Evolutionary conservation across 2,888 invertebrate species (phyloP), one percentile per base, ranked within the genome.

Genomic region (Dioctria linearis): DNA sequence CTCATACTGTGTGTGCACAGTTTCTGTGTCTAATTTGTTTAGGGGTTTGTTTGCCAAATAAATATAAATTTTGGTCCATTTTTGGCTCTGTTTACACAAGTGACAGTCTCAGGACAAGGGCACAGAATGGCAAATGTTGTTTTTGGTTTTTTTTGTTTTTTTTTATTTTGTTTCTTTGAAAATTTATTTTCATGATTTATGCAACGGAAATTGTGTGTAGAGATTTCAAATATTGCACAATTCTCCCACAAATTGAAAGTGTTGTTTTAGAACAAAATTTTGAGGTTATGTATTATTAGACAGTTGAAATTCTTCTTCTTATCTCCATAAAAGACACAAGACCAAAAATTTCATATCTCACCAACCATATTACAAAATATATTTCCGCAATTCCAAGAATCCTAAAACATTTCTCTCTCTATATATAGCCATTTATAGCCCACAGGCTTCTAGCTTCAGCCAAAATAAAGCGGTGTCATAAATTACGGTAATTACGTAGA

Each of bases 31-130:
- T 80, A 81, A 82, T 80, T 81, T 82, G 79, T 81, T 82, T 82
- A 82, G 80, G 82, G 80, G 75, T 43, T 75, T 82, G 73, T 82
- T 81, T 81, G 69, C 65, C 73, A 76, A 65, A 75, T 67, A 82
- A 82, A 82, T 76, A 82, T 79, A 76, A 57, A 79, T 71, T 42
- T 81, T 80, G 79, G 80, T 76, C 82, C 80, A 78, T 80, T 80
- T 82, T 71, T 66, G 76, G 67, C 51, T 80, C 11, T 82, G 75
- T 82, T 82, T 82, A 78, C 82, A 54, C 80, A 82, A 80, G 80
- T 80, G 80, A 82, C 79, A 82, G 54, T 11, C 25, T 25, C 49
- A 49, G 63, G n/a, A 25, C 3, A 39, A 6, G 54, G 42, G 39
- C 37, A 51, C 63, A 71, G 37, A 25, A 51, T 63, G 11, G 13